Evolutionary conservation across 2,797 vertebrate genomes (phyloP).

Genomic region (Enteromius paludinosus): DNA sequence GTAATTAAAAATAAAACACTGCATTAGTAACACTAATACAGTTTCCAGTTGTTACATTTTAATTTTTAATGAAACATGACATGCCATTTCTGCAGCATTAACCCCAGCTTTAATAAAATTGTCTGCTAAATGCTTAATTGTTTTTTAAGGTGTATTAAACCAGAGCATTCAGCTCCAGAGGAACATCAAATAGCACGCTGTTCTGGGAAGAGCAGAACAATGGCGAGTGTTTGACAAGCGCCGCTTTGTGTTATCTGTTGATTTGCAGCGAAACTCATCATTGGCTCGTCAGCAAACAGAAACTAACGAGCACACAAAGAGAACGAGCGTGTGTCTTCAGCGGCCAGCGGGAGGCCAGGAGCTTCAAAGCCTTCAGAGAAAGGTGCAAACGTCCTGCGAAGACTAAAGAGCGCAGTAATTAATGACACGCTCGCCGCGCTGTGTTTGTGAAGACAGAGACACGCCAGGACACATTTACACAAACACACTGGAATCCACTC

Average conservation of each 20-base stretch:
- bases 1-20: background rate
- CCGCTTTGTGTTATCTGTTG: background rate
- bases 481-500: background rate
- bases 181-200: background rate
- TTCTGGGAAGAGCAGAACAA: background rate
- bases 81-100: background rate
- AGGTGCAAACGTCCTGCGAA: constrained; percentile 65
- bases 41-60: background rate
- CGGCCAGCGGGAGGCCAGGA: constrained; percentile 51
- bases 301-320: constrained; percentile 54
- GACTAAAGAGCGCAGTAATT: constrained; percentile 23
- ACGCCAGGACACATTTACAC: background rate
- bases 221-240: background rate
- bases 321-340: constrained; percentile 44
- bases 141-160: background rate
- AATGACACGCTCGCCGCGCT: background rate
- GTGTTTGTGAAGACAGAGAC: constrained; percentile 5
- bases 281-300: constrained; percentile 56
- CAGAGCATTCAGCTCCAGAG: background rate
- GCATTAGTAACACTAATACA: background rate
- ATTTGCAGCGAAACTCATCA: constrained; percentile 31
- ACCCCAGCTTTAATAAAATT: background rate
- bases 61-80: background rate
- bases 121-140: background rate
- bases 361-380: constrained; percentile 70